Evolutionary conservation across 2,113 vertebrate genomes (phyloP), one percentile per base, ranked within the genome.

Genomic region (Heteronetta atricapilla): DNA sequence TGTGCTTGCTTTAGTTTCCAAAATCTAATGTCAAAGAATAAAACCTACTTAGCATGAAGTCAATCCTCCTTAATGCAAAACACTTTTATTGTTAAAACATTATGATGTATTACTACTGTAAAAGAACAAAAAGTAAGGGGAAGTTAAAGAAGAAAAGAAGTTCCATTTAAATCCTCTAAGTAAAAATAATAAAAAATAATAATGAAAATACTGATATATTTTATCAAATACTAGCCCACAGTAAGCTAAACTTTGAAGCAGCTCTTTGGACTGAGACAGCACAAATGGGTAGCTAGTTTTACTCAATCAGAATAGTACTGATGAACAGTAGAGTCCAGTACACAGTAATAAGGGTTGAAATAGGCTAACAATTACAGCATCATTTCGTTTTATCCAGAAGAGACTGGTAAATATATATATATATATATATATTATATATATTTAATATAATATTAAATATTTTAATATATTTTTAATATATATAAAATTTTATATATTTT

Each of bases 1-100:
- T 95, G 95, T 96, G 94, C 97, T 97, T 97, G 93, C 56, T 97
- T 97, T 96, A 95, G 86, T 96, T 97, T 95, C 95, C 93, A 96
- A 97, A 97, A 89, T 56, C 78, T 96, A 96, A 97, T 97, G 88
- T 95, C 95, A 97, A 56, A 77, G 82, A 97, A 97, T 98, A 97
- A 98, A 98, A 97, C 90, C 87, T 95, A 88, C 76, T 97, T 97
- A 96, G 87, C 95, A 96, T 97, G 95, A 97, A 97, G 89, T 77
- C 52, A 95, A n/a, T 91, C 67, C 67, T 95, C 75, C 88, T 93
- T 91, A 81, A 78, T 81, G 88, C 92, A 77, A 93, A 75, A 44
- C 58, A 29, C 25, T 96, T 96, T 87, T 81, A 93, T 88, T 96
- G 89, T 92, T 96, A 94, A 96, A 93, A 85, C 17, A 22, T 85